Conservation (phyloP, 2,113 vertebrate genomes). For the Platysternon megacephalum region DNA sequence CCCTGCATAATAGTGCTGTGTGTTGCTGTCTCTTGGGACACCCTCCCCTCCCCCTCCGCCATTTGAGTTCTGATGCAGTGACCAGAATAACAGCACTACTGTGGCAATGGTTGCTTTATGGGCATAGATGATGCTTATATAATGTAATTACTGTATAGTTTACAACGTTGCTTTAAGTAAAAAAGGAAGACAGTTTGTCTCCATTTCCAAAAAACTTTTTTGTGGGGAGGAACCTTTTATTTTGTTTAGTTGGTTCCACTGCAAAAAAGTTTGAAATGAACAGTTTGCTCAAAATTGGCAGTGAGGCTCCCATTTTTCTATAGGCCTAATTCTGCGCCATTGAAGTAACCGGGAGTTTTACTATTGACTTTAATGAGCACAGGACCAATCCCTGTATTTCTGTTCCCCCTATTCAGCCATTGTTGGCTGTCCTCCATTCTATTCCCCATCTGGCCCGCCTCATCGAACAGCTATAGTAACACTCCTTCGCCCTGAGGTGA, state of each 20-base stretch:
- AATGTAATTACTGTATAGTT: conserved; percentile 45
- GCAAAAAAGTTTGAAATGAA: conserved; percentile 49
- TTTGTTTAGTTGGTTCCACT: conserved; percentile 38
- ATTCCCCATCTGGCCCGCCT: not conserved
- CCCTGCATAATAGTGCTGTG: rapidly evolving
- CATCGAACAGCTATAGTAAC: not conserved
- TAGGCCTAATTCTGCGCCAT: not conserved
- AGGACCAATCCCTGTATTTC: not conserved
- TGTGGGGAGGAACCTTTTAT: conserved; percentile 20
- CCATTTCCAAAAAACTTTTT: conserved; percentile 45
- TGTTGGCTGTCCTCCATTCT: not conserved
- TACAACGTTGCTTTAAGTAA: conserved; percentile 62
- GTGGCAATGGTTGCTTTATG: conserved; percentile 37
- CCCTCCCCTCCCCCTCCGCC: not conserved
- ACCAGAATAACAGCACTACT: not conserved
- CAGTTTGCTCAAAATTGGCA: not conserved
- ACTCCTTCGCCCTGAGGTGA: not conserved
- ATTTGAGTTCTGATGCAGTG: not conserved
- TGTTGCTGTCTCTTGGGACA: not conserved
- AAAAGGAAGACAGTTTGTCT: conserved; percentile 58
- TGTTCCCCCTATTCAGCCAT: not conserved
- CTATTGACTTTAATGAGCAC: not conserved
- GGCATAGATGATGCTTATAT: not conserved
- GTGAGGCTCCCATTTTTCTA: not conserved
- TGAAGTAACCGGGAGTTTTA: not conserved